Evolutionary conservation across 2,113 vertebrate genomes (phyloP), one percentile per base, ranked within the genome.

Genomic region (Balaenoptera acutorostrata): DNA sequence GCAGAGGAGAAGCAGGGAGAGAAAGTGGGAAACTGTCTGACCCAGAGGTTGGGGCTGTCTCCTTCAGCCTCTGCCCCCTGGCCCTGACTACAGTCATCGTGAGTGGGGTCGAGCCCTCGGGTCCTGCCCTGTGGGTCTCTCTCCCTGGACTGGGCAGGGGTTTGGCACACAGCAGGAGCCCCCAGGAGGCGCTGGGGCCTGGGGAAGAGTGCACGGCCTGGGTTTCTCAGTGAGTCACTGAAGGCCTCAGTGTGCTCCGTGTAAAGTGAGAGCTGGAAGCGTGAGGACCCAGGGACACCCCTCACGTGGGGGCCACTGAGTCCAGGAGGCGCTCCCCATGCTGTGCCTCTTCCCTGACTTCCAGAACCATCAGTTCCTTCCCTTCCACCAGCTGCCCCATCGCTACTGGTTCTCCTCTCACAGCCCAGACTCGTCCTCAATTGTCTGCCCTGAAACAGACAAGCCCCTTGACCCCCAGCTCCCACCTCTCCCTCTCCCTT

Each of bases 111-210:
- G 7, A 61, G 44, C 18, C 63, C 12, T 0, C 4, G 27, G 55
- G 23, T 59, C 52, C 27, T 12, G 41, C 88, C 41, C 27, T 14
- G 23, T 5, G 12, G 6, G 3, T 52, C 44, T 57, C 36, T 49
- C 55, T 78, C 46, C 63, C 46, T 36, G 85, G 49, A 2, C 25
- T 12, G 44, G 31, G 57, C 4, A 0, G 8, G 44, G 0, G 21
- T 25, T 63, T 7, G 25, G 77, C 46, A 9, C 59, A 13, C 25
- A 46, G 57, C 52, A 64, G 46, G 59, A 36, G 41, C 25, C 36
- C 21, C 4, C 0, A 33, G 39, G 41, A 20, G 63, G 71, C 4
- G 0, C 31, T 0, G 0, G 33, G 52, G 14, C 69, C 21, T 4
- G 9, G 59, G 36, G 27, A 31, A 21, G 64, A 31, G 78, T 9